phyloP scores from a whole-genome alignment of 2,113 vertebrate genomes.

The Zapus hudsonius region DNA sequence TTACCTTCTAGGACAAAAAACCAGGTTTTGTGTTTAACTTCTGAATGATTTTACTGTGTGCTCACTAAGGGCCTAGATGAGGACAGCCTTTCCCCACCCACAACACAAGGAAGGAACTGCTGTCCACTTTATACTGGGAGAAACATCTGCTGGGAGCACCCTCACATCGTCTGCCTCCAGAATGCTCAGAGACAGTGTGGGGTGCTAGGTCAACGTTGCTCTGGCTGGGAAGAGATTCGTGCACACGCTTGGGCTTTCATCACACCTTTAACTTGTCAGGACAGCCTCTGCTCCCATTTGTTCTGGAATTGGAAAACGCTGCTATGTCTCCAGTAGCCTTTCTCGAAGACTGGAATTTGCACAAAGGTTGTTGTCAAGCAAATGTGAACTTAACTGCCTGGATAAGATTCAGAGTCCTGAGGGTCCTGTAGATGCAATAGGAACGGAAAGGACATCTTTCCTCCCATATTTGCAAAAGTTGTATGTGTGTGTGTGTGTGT shows the following conservation, averaged over 20 bases:
- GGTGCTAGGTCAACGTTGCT: neutral
- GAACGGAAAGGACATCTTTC: neutral
- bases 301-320: neutral
- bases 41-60: neutral
- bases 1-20: constrained; percentile 1
- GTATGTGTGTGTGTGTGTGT: neutral
- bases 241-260: neutral
- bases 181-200: neutral
- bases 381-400: neutral
- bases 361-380: neutral
- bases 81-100: neutral
- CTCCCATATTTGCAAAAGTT: neutral
- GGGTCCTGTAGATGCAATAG: neutral
- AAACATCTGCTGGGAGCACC: constrained; percentile 70
- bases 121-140: constrained; percentile 74
- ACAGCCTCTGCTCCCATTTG: accelerated
- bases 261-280: neutral
- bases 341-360: neutral
- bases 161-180: constrained; percentile 58
- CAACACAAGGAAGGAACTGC: constrained; percentile 62
- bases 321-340: neutral
- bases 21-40: neutral
- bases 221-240: neutral
- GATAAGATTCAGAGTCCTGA: neutral
- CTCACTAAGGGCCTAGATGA: accelerated